phyloP scores from a whole-genome alignment of 2,888 invertebrate genomes.

The Rambutsinella grinnellia region DNA sequence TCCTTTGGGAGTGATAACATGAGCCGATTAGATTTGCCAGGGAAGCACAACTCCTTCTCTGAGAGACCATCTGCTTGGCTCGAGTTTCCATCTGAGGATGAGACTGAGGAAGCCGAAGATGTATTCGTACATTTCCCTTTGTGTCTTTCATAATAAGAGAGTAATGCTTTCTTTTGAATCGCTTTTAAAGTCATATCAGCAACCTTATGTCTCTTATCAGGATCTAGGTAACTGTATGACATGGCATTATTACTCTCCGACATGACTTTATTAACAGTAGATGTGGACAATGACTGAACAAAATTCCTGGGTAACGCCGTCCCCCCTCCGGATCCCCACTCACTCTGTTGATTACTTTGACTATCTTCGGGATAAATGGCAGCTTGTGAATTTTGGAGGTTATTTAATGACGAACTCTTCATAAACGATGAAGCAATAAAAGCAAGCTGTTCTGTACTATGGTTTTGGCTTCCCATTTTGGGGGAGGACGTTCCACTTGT shows the following conservation, averaged over 20 bases:
- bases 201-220: constrained; percentile 80
- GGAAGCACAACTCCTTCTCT: constrained; percentile 61
- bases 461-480: constrained; percentile 34
- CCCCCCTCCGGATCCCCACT: constrained; percentile 21
- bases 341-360: constrained; percentile 21
- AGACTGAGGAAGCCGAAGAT: constrained; percentile 41
- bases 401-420: constrained; percentile 49
- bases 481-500: constrained; percentile 47
- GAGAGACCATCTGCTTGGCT: constrained; percentile 20
- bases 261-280: constrained; percentile 20
- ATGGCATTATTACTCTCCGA: constrained; percentile 62
- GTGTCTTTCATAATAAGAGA: constrained; percentile 85
- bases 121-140: constrained; percentile 60
- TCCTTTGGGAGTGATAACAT: constrained; percentile 63
- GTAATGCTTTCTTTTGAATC: constrained; percentile 84
- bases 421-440: constrained; percentile 31
- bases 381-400: constrained; percentile 38
- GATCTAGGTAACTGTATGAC: constrained; percentile 79
- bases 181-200: constrained; percentile 81
- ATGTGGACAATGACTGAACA: constrained; percentile 26
- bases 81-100: constrained; percentile 46
- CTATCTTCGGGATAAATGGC: constrained; percentile 34
- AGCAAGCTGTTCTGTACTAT: constrained; percentile 30
- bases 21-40: constrained; percentile 54
- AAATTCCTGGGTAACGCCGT: constrained; percentile 22